These are phyloP conservation scores for Drymonia ruficornis DNA, from an alignment of 2,888 invertebrate genomes.

Conservation along the genomic window DNA sequence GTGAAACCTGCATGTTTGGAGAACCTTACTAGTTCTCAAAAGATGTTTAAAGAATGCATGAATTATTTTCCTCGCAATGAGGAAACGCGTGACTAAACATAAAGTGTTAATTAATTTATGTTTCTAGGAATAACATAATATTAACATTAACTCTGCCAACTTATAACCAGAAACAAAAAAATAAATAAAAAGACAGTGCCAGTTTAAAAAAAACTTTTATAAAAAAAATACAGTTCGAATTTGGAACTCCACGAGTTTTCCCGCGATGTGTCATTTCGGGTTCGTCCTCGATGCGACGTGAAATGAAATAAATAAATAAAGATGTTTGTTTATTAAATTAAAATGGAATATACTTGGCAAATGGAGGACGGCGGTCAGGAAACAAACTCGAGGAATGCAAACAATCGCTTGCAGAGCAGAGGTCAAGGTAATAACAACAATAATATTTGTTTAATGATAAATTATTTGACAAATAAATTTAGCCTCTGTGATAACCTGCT, in stretches of 20 bases:
- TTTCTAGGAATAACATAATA: neutral
- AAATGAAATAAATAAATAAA: slow-evolving; percentile 19
- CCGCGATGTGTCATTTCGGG: slow-evolving; percentile 50
- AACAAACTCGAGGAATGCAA: slow-evolving; percentile 49
- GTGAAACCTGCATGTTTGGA: neutral
- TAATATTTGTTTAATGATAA: slow-evolving; percentile 3
- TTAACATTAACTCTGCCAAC: neutral
- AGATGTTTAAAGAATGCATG: no score
- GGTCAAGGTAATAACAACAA: slow-evolving; percentile 58
- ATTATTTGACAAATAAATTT: neutral
- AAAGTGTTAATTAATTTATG: neutral
- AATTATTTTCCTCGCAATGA: no score
- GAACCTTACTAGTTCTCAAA: neutral
- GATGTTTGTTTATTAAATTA: slow-evolving; percentile 41
- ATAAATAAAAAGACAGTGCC: slow-evolving; percentile 9
- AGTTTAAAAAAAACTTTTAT: slow-evolving; percentile 11
- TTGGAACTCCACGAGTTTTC: slow-evolving; percentile 19
- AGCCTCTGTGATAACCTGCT: neutral
- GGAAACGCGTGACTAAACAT: no score
- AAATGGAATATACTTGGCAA: slow-evolving; percentile 81
- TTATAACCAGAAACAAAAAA: neutral
- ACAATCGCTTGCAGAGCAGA: slow-evolving; percentile 53
- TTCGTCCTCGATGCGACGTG: slow-evolving; percentile 53
- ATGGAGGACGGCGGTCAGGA: slow-evolving; percentile 71
- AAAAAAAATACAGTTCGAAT: slow-evolving; percentile 5